Evolutionary conservation across 2,113 vertebrate species (phyloP), one percentile per base, ranked within the genome.

Genomic region (Spilogale gracilis): DNA sequence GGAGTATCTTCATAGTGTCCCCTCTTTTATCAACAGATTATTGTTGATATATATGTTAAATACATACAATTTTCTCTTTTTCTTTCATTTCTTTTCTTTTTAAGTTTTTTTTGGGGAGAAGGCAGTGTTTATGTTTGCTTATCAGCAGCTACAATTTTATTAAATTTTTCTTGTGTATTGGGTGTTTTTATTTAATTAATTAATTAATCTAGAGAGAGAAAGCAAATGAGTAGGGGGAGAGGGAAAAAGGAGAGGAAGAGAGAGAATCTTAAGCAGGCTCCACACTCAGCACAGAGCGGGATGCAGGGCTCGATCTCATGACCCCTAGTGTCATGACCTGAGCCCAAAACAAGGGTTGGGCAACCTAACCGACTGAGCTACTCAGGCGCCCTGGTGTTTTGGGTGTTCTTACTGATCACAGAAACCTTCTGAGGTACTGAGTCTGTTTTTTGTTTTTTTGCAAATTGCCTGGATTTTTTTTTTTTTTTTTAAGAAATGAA

Each of bases 401-500:
- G 45, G 73, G 12, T 76, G 25, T 16, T 91, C 96, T 52, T 17
- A 88, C 18, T 85, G 63, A 56, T 90, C 38, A 67, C 1, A 93
- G 56, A 20, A 43, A 78, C 21, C 27, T 90, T 95, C 92, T 27
- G 3, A 87, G 43, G 32, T 87, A 86, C 23, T 93, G 50, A 48
- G 3, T n/a, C 14, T 27, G 65, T 8, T 50, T n/a, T n/a, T 45
- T 18, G 3, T 21, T 43, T 88, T n/a, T 54, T 32, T 38, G 50
- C n/a, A 78, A 95, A 8, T 45, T 13, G 20, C 63, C 52, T 69
- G 32, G 76, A 87, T 43, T 18, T 73, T 54, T 60, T n/a, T 54
- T 30, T 81, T 32, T 45, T 96, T n/a, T n/a, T n/a, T 94, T 9
- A 38, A 94, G 58, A 21, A 93, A 83, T 79, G 23, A 80, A 20